Percentiles rank a stretch among this genome's conserved stretches.
Evolutionary conservation across 1,140 invertebrate genomes (phyloP).

Genomic region (Carposina sasakii): DNA sequence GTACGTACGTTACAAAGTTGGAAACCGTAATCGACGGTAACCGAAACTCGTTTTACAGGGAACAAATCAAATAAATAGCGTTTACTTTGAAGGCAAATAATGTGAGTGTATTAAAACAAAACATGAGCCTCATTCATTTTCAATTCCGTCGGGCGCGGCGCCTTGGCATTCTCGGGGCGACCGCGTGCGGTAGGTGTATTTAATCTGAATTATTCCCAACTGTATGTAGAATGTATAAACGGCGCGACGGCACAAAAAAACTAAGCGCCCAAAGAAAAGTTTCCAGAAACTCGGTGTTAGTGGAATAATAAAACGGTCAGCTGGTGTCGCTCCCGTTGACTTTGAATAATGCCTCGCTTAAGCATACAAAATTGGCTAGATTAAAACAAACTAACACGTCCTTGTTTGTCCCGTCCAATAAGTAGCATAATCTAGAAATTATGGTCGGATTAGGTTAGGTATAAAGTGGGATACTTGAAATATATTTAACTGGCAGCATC

Average conservation of each 20-base stretch:
- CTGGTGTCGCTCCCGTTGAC: no score
- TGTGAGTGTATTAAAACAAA: conserved; percentile 64
- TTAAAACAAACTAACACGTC: no score
- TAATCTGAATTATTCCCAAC: conserved; percentile 64
- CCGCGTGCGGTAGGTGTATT: conserved; percentile 55
- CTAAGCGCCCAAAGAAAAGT: conserved; percentile 47
- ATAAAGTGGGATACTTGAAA: no score
- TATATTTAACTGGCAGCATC: no score
- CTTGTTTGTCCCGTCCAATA: no score
- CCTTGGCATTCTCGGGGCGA: conserved; percentile 48
- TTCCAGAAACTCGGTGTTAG: conserved; percentile 48
- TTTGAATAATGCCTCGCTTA: no score
- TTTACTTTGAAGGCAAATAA: conserved; percentile 53
- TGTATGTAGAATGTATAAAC: conserved; percentile 62
- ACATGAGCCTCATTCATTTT: conserved; percentile 51
- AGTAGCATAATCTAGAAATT: no score
- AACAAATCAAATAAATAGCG: conserved; percentile 53
- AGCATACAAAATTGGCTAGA: no score
- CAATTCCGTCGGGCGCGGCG: conserved; percentile 46
- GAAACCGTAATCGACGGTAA: conserved; percentile 33
- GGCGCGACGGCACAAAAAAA: conserved; percentile 43
- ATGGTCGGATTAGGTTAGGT: no score
- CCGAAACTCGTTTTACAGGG: conserved; percentile 42
- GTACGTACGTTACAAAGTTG: conserved; percentile 17
- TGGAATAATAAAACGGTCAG: conserved; percentile 63